Base-by-base conservation (phyloP, 1,140 invertebrate genomes). In the Bombus pyrosoma region DNA sequence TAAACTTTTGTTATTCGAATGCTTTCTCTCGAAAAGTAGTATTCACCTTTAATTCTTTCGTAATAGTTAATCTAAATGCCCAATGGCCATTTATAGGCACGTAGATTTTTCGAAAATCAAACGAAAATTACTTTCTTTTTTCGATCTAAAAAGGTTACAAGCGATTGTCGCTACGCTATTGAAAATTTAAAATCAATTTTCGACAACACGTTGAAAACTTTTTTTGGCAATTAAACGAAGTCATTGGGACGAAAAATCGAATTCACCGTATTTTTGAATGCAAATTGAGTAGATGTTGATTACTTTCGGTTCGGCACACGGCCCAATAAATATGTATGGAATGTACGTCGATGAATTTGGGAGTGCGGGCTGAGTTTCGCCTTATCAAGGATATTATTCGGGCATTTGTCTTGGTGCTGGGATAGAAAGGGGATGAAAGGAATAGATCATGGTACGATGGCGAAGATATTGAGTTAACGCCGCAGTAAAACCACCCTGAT, bases 391-490 rank as follows among this genome's bases (percentile, higher is more conserved):
- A 80, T 64, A 85, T 83, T 69, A 77, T 75, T 79, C 69, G 73
- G 73, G 39, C 66, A 80, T 85, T 85, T 85, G 83, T 64, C 76
- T 80, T 10, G 43, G 71, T n/a, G 28, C 6, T 72, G 79, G 66
- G 75, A 89, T 66, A 82, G 87, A 81, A 83, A 89, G 69, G 76
- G 84, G 87, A 69, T 81, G 84, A 83, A 86, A 83, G 88, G 88
- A 78, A 86, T 83, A 75, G 88, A 89, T 89, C 85, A 71, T 77
- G 81, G 32, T 81, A 69, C 82, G 87, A 89, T 86, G 84, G 73
- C 87, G 87, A 89, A 86, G 88, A 89, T 89, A 89, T 89, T 85
- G 81, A 89, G 88, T 89, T 89, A 89, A 85, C 84, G 71, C 80
- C 87, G 76, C 25, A 62, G 88, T 89, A 89, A 89, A 89, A 89